Evolutionary conservation across 2,888 invertebrate genomes (phyloP), one percentile per base, ranked within the genome.

Genomic region (Coenonympha arcania): DNA sequence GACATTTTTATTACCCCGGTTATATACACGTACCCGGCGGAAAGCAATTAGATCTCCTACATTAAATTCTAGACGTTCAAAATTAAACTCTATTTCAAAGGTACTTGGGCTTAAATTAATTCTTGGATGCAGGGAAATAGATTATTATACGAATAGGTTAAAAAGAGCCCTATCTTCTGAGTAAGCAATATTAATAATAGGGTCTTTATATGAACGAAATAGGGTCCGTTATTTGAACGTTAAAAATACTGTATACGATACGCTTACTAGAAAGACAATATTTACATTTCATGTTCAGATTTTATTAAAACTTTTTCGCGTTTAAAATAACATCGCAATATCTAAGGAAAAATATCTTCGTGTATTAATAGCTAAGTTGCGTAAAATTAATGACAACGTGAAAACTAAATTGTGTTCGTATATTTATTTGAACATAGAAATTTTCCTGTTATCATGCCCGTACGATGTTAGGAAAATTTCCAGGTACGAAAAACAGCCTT

Each of bases 1-100:
- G 48, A 55, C 49, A 55, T 58, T 57, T 57, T 58, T 57, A 57
- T 55, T 52, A 55, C 52, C 28, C 37, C 41, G 55, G 49, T 48
- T 39, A 39, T 39, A 39, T 39, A 39, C 39, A 39, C 39, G 49
- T 51, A 53, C 39, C 18, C 47, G 36, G 52, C 44, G 55, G 31
- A 39, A 31, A 48, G 48, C 47, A 49, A 54, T 53, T 52, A 41
- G 22, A 49, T 18, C 11, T 19, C 13, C 24, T 18, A 41, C 28
- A 6, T 30, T 39, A 13, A 39, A 15, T 9, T 20, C n/a, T 18
- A 1, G 1, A 28, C 20, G 22, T 6, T 37, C 6, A 11, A 52
- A 45, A 31, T 31, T 26, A 20, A 16, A 15, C 42, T 26, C 26
- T 49, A 37, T 22, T 11, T 3, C 6, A 11, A 3, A 11, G 4